Evolutionary conservation across 23 tunicate genomes (phyloP), one percentile per base, ranked within the genome.

Genomic region (Pegea sp.): DNA sequence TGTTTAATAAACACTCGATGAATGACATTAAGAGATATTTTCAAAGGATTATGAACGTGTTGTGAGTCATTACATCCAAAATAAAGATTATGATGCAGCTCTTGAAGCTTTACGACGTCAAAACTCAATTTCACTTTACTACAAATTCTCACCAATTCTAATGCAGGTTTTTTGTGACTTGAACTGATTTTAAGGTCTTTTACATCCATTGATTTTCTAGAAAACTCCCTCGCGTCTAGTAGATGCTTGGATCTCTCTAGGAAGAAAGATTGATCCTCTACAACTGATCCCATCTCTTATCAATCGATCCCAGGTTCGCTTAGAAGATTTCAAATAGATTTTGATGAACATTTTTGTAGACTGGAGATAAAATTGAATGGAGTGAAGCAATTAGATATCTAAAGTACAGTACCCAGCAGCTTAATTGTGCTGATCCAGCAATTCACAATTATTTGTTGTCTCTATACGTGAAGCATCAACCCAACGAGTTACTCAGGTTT

Each of bases 361-460:
- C 49, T 18, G 49, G 60, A 16, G 57, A 62, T 3, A 25, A 49
- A 26, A 46, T 29, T 11, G 70, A 72, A 23, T 56, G 65, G 65
- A 28, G 2, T 44, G 78, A 79, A 54, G 93, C 93, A 6, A 44
- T 81, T 29, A 43, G 93, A 16, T 81, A 81, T 49, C 61, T 81
- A 26, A 70, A 81, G 51, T 66, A 49, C 43, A 62, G 81, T 61
- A 72, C 65, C 1, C 32, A 26, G 13, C 54, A 62, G 31, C 54
- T 72, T 27, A 22, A 56, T 22, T 65, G 73, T 34, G 54, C 32
- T 5, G 93, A 81, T 24, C 69, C 66, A 31, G 78, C 93, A 2
- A 72, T 81, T 27, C 93, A 81, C 61, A 81, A 81, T 42, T 81
- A 71, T 49, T 60, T 81, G 16, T 59, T 81, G 22, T 81, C 93